A percentile compares a stretch with the other conserved stretches of the same genome.
phyloP scores from a whole-genome alignment of 2,888 invertebrate species.

The Oegoconia quadripuncta region DNA sequence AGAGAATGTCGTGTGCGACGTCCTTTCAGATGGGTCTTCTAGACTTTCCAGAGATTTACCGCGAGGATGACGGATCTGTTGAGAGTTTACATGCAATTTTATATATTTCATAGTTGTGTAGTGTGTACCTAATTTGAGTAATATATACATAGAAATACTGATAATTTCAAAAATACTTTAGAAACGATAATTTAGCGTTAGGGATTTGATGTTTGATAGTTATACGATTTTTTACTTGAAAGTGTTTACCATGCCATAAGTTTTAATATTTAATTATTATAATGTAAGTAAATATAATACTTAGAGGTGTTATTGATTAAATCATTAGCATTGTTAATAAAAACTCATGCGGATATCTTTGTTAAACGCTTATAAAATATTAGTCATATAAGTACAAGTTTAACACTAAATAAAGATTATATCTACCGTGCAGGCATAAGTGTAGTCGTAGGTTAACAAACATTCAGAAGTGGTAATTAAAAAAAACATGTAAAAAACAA shows the following conservation, averaged over 20 bases:
- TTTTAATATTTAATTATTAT: not conserved
- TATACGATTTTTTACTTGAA: not conserved
- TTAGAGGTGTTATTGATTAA: not conserved
- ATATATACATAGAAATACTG: not conserved
- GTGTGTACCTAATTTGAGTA: not conserved
- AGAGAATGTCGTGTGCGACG: conserved; percentile 80
- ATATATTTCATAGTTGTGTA: not conserved
- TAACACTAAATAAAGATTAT: too few relatives aligned
- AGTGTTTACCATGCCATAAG: conserved; percentile 19
- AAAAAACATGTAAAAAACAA: conserved; percentile 12
- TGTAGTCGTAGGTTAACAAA: conserved; percentile 14
- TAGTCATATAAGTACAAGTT: too few relatives aligned
- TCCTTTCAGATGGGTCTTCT: conserved; percentile 86
- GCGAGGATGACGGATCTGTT: conserved; percentile 88
- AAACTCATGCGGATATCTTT: not conserved
- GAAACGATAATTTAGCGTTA: conserved; percentile 9
- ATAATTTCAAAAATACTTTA: too few relatives aligned
- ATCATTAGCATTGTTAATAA: not conserved
- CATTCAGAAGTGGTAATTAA: conserved; percentile 12
- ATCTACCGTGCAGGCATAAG: conserved; percentile 55
- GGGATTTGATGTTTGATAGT: not conserved
- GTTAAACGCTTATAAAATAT: too few relatives aligned
- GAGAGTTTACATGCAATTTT: conserved; percentile 22
- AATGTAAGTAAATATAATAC: too few relatives aligned
- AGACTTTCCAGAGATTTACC: conserved; percentile 92